Evolutionary conservation across 1,140 invertebrate species (phyloP), one percentile per base, ranked within the genome.

Genomic region (Bombus haemorrhoidalis): DNA sequence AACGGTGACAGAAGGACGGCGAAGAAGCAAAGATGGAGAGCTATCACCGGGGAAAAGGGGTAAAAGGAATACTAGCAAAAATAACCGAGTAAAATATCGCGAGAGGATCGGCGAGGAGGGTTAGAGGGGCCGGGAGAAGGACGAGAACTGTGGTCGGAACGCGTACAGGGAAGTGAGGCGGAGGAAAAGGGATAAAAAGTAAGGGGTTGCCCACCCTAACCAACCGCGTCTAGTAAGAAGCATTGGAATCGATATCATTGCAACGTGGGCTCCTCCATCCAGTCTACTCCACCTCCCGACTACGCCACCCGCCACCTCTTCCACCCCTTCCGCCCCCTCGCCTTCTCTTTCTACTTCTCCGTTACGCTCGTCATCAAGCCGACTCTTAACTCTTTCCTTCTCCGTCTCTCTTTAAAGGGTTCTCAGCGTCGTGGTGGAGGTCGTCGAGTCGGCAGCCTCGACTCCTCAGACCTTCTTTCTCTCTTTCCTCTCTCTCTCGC

Each of bases 201-300:
- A 95, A 94, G 94, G 93, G 94, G 92, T 94, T 94, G 93, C 92
- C 95, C 92, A 92, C 94, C 94, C 94, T 93, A 92, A 91, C 87
- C 92, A 94, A 93, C 93, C 91, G 90, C 93, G 93, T 93, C 93
- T 95, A 93, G 92, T 95, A 95, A 95, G 94, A 92, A 95, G 94
- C 95, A 95, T 95, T 94, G 94, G 92, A 95, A 95, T 95, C 95
- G 93, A 95, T 95, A 95, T 94, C 94, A 95, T 95, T 95, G 94
- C 95, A 95, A 95, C 93, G 93, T 91, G 91, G 91, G 91, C 90
- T 93, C 89, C 91, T 92, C 91, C 92, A 90, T 91, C 91, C 90
- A 90, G 87, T 89, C 90, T 90, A 89, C 89, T 93, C 92, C 88
- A 87, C 85, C 86, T 86, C 86, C 91, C 87, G 80, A 79, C 87